phyloP scores from a whole-genome alignment of 1,140 invertebrate genomes.

The Euglossa dilemma region DNA sequence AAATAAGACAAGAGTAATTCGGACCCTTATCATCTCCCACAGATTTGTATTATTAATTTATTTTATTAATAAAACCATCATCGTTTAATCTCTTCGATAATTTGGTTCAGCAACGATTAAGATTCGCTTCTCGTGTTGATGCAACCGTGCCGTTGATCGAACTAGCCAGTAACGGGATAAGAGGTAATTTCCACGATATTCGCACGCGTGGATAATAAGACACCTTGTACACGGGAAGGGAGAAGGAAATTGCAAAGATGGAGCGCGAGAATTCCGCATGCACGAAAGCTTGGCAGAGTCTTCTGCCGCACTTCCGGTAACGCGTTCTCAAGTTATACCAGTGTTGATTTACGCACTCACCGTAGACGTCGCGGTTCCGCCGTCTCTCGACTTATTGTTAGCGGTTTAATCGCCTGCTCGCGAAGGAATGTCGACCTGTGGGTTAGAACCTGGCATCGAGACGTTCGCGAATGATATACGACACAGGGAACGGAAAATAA shows the following conservation, averaged over 20 bases:
- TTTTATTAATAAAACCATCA: too few species aligned
- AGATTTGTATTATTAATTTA: too few species aligned
- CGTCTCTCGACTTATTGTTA: conserved; percentile 7
- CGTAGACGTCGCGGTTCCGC: not conserved
- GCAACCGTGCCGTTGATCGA: too few species aligned
- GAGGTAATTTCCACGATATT: too few species aligned
- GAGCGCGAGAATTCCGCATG: not conserved
- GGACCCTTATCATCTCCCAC: too few species aligned
- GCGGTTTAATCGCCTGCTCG: conserved; percentile 17
- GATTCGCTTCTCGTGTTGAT: too few species aligned
- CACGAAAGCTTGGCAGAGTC: not conserved
- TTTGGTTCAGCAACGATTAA: too few species aligned
- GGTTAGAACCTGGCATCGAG: not conserved
- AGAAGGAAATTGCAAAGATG: conserved; percentile 24
- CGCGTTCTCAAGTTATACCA: conserved; percentile 26
- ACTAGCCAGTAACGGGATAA: too few species aligned
- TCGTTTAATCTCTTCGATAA: too few species aligned
- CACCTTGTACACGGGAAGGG: not conserved
- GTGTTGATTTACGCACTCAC: conserved; percentile 45
- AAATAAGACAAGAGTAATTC: too few species aligned
- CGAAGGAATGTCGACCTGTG: not conserved
- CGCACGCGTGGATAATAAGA: not conserved
- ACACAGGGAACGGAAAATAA: not conserved
- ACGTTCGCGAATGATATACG: not conserved
- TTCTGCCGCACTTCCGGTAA: not conserved